Evolutionary conservation across 1,140 invertebrate genomes (phyloP).

Genomic region (Orchestia grillus): DNA sequence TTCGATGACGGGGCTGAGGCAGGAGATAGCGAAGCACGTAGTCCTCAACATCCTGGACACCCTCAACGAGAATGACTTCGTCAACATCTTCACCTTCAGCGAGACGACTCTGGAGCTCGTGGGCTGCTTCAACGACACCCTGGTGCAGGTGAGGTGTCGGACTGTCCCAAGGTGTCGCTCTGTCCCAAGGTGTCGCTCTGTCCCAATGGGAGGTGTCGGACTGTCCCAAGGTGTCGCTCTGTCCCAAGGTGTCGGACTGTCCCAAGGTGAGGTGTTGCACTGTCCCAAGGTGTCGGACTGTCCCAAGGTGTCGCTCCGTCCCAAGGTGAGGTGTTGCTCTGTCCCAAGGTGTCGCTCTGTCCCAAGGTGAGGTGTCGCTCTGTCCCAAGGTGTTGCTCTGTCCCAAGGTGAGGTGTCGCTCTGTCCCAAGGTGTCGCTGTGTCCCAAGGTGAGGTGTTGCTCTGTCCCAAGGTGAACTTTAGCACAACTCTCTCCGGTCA

Average conservation of each 20-base stretch:
- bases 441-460: no score
- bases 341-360: not conserved
- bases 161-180: not conserved
- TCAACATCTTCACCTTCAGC: slow-evolving; percentile 89
- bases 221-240: not conserved
- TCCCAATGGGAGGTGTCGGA: slow-evolving; percentile 68
- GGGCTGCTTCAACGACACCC: slow-evolving; percentile 83
- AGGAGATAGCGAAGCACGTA: slow-evolving; percentile 94
- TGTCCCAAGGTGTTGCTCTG: no score
- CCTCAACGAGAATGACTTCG: slow-evolving; percentile 97
- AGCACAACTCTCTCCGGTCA: no score
- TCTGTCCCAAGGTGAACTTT: no score
- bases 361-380: no score
- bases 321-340: slow-evolving; percentile 66
- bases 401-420: no score
- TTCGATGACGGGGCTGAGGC: slow-evolving; percentile 95
- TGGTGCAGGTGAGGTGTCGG: slow-evolving; percentile 80
- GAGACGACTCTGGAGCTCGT: slow-evolving; percentile 79
- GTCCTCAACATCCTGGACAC: slow-evolving; percentile 92
- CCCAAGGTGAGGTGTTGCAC: slow-evolving; percentile 67
- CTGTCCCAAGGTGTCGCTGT: no score
- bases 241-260: no score
- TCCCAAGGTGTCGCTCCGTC: no score
- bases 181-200: no score
- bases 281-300: not conserved